Base-by-base conservation (phyloP, 2,888 invertebrate genomes). In the Drosophila algonquin region DNA sequence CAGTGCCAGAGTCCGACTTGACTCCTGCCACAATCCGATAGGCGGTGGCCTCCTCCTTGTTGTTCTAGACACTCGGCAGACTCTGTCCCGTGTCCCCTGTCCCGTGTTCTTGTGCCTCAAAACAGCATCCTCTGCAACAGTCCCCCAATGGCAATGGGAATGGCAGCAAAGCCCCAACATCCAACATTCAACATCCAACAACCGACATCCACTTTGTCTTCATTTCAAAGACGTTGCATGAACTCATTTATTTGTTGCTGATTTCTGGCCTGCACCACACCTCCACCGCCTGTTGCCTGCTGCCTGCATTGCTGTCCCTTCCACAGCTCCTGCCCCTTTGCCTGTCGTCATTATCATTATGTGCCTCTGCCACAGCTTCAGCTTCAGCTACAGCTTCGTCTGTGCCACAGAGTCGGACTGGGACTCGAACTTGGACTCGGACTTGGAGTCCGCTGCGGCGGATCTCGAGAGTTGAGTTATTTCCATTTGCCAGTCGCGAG, bases 171-270 rank as follows among this genome's bases (percentile, higher is more conserved):
- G 10, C 35, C 12, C 4, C 35, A 35, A 35, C 52, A 69, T 24
- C 16, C 61, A 50, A 35, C 52, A 69, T 18, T n/a, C 60, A 50
- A 44, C 46, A 63, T 52, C 73, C 51, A 21, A 46, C 51, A 73
- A 71, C 70, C 72, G 75, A 79, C 85, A 73, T 68, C 59, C 79
- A 80, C 74, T 86, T 86, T 86, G 83, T 86, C 88, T 86, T 87
- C 83, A 87, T 82, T 86, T 86, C 88, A 89, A 82, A 79, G 74
- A 54, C 65, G 79, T 68, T 69, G 89, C 89, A 87, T 81, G 87
- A 83, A 89, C 89, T 89, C 87, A 87, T 89, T 87, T 87, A 87
- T 87, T 89, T 87, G 81, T 80, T 83, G 82, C 83, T 89, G 89
- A 86, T 86, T 89, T 78, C 86, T 89, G 75, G 72, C 75, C 76